phyloP scores from a whole-genome alignment of 1,140 invertebrate genomes.

The Acromyrmex charruanus region DNA sequence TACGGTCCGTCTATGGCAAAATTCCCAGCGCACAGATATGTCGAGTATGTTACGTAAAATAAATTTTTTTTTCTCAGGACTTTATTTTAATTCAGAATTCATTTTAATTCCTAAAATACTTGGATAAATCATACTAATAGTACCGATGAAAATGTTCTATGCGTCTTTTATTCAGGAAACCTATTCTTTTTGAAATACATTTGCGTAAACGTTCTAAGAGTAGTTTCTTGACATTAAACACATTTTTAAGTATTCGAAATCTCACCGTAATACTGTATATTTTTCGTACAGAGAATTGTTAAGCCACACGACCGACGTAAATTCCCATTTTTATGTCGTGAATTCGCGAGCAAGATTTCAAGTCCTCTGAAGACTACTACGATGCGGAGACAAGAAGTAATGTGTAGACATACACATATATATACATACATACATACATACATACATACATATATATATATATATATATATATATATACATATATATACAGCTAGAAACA shows the following conservation, averaged over 20 bases:
- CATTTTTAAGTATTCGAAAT: neutral
- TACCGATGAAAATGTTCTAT: neutral
- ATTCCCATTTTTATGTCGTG: slow-evolving; percentile 22
- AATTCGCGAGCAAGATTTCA: slow-evolving; percentile 15
- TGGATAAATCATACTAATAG: neutral
- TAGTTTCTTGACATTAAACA: neutral
- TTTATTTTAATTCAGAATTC: slow-evolving; percentile 5
- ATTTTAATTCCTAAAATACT: neutral
- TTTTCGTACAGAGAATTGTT: neutral
- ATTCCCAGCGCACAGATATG: neutral
- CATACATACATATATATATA: neutral
- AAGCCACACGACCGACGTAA: slow-evolving; percentile 17
- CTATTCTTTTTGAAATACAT: no score
- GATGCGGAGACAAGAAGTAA: slow-evolving; percentile 30
- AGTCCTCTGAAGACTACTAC: neutral
- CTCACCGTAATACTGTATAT: neutral
- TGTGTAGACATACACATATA: neutral
- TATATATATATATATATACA: neutral
- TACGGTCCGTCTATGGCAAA: neutral
- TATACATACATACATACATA: neutral
- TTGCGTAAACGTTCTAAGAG: neutral
- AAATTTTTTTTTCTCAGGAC: neutral
- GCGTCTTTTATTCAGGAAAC: neutral
- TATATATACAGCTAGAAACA: neutral
- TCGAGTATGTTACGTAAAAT: neutral